Base-by-base conservation (phyloP, 2,888 invertebrate genomes). In the Cataglyphis albicans region DNA sequence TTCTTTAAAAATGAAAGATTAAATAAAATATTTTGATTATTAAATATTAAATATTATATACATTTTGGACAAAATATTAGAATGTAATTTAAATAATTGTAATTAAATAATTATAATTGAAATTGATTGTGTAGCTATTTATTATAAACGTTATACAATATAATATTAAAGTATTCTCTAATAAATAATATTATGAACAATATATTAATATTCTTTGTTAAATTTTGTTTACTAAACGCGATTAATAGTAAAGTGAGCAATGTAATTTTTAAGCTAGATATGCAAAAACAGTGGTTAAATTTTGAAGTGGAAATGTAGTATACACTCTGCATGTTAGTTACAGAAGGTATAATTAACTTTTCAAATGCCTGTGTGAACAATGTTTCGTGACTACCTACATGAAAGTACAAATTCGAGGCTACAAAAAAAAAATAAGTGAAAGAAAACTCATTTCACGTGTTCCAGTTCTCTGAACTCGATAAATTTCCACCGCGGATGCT, bases 401-500 rank as follows among this genome's bases (percentile, higher is more conserved):
- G 25, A 32, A 55, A 61, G 67, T 44, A 70, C 65, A 67, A 78
- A 73, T 88, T 72, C 57, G 59, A 72, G 32, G 18, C 21, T 57
- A 32, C 7, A 57, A 68, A 78, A 78, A 82, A 82, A 67, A 48
- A 73, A 68, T 74, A 80, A 84, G 78, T 81, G 59, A 64, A 81
- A 65, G 25, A 67, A 76, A 88, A 85, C 84, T 84, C 86, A 76
- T 85, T 81, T 84, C 84, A 83, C 87, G 72, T 86, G 86, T 87
- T 86, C 86, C 84, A 84, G 76, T 89, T 87, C 83, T 70, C 75
- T 74, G 81, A 84, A 81, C 81, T 81, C 86, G 72, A 89, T 88
- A 89, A 87, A 89, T 86, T 87, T 82, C 75, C 25, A 38, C 59
- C 68, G 35, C 74, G 72, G 74, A 89, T 89, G 86, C 82, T 87